Conservation (phyloP, 2,888 invertebrate species). For the Lacanobia oleracea region DNA sequence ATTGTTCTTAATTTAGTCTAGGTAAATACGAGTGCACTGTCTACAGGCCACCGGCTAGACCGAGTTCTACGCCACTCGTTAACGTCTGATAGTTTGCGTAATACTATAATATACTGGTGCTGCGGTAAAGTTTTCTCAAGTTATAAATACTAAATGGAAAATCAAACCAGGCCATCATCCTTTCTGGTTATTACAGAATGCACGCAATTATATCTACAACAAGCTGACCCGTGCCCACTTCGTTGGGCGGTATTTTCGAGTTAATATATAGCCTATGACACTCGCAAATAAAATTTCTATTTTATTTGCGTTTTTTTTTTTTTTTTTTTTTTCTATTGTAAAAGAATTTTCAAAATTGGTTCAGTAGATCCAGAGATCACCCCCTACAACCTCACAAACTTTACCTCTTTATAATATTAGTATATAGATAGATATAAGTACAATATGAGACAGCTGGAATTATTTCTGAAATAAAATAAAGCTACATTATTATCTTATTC, state of each 20-base stretch:
- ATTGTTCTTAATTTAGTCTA: conserved; percentile 86
- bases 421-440: too few species aligned
- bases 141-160: conserved; percentile 25
- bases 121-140: conserved; percentile 47
- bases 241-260: too few species aligned
- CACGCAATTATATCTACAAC: neutral
- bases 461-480: neutral
- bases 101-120: conserved; percentile 60
- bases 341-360: too few species aligned
- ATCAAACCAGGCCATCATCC: conserved; percentile 18
- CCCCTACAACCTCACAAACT: too few species aligned
- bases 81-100: conserved; percentile 69
- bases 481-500: too few species aligned
- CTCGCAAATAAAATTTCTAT: too few species aligned
- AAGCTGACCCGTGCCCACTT: too few species aligned
- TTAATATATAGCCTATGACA: too few species aligned
- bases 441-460: neutral
- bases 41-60: conserved; percentile 67
- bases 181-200: conserved; percentile 5
- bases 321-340: too few species aligned
- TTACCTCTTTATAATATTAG: too few species aligned
- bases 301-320: too few species aligned
- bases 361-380: too few species aligned
- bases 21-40: conserved; percentile 72
- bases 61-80: conserved; percentile 69